phyloP scores from a whole-genome alignment of 2,797 vertebrate genomes.

The Xiphophorus birchmanni region DNA sequence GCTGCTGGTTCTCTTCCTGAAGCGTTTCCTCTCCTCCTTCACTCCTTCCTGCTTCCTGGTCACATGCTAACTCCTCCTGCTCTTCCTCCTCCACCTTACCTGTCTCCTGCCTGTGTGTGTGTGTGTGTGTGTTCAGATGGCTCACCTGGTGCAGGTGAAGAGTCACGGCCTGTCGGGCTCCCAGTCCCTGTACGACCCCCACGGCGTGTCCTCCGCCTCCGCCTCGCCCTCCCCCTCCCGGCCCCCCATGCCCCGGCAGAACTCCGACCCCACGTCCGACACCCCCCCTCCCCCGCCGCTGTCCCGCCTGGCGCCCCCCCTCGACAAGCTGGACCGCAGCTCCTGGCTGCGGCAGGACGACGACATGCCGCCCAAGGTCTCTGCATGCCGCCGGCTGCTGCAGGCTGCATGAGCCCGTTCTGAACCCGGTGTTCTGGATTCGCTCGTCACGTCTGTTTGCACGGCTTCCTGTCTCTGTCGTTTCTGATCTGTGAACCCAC shows the following conservation, averaged over 20 bases:
- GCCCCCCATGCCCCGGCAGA: conserved; percentile 97
- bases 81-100: conserved; percentile 47
- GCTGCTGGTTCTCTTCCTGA: not conserved
- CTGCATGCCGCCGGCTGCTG: conserved; percentile 42
- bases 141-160: conserved; percentile 96
- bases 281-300: conserved; percentile 91
- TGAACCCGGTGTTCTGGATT: not conserved
- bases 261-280: conserved; percentile 98
- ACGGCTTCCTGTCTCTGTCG: not conserved
- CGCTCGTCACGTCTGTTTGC: not conserved
- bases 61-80: conserved; percentile 36
- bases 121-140: conserved; percentile 76
- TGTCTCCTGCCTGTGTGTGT: conserved; percentile 42
- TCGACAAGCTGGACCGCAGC: conserved; percentile 94
- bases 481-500: not conserved
- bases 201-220: conserved; percentile 92
- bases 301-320: conserved; percentile 85
- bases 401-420: not conserved
- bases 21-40: conserved; percentile 4
- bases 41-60: conserved; percentile 29
- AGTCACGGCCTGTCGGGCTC: conserved; percentile 96
- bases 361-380: conserved; percentile 97
- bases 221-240: conserved; percentile 93
- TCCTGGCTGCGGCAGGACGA: conserved; percentile 98
- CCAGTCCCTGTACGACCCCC: conserved; percentile 96